Conservation (phyloP, 2,113 vertebrate species). For the Macrotis lagotis region DNA sequence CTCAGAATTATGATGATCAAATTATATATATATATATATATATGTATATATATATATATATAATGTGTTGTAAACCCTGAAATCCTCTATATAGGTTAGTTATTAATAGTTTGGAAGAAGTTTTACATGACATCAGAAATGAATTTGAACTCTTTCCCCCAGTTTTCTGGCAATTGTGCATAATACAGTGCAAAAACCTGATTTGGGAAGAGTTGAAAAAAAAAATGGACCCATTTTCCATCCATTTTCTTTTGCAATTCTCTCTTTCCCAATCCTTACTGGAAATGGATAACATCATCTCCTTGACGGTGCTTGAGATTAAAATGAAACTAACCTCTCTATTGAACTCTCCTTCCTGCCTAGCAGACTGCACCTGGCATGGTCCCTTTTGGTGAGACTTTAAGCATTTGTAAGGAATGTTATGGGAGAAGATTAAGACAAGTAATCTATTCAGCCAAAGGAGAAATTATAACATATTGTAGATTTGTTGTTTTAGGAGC, state of each 20-base stretch:
- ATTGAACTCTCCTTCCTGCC: not conserved
- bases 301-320: not conserved
- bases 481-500: not conserved
- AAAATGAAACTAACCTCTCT: not conserved
- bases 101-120: not conserved
- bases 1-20: not conserved
- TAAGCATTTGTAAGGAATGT: not conserved
- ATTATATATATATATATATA: too few species aligned
- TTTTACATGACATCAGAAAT: not conserved
- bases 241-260: not conserved
- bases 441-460: not conserved
- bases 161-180: not conserved
- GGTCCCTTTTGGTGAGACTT: not conserved
- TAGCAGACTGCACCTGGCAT: not conserved
- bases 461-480: not conserved
- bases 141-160: not conserved
- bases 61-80: not conserved
- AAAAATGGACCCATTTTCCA: not conserved
- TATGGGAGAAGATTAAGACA: not conserved
- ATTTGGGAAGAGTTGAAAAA: not conserved
- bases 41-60: too few species aligned
- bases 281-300: not conserved
- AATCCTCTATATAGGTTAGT: not conserved
- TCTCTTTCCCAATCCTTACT: not conserved
- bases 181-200: not conserved